phyloP scores from a whole-genome alignment of 2,113 vertebrate genomes.

The Anguilla japonica region DNA sequence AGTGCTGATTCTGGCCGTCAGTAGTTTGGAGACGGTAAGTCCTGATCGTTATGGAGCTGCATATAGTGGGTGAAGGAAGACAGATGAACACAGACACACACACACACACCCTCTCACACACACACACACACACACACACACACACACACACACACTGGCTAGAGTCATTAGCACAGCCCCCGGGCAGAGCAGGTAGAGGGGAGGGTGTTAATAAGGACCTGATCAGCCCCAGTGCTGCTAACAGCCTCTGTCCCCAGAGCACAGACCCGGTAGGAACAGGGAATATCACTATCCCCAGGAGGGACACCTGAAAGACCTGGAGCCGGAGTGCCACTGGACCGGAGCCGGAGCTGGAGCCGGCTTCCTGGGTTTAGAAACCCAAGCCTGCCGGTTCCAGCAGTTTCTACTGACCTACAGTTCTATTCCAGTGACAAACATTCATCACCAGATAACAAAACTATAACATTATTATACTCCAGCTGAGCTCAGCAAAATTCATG shows the following conservation, averaged over 20 bases:
- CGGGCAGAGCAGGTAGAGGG: conserved; percentile 39
- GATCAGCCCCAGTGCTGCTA: conserved; percentile 39
- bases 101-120: not conserved
- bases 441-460: not conserved
- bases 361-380: too few relatives aligned
- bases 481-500: conserved; percentile 4
- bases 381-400: not conserved
- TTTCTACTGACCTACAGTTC: not conserved
- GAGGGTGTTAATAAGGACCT: conserved; percentile 53
- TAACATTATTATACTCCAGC: not conserved
- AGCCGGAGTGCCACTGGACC: not conserved
- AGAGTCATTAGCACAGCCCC: conserved; percentile 49
- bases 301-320: not conserved
- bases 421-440: not conserved
- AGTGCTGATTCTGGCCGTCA: too few relatives aligned
- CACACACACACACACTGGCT: conserved; percentile 24
- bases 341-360: not conserved
- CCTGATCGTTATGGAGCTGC: not conserved
- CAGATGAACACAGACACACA: conserved; percentile 5
- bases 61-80: not conserved
- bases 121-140: not conserved
- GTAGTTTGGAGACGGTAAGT: too few relatives aligned
- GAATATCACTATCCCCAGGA: conserved; percentile 24
- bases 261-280: conserved; percentile 14
- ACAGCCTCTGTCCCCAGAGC: too few relatives aligned